Percentiles rank a stretch among this genome's conserved stretches.
Conservation (phyloP, 2,113 vertebrate species). For the Procavia capensis region DNA sequence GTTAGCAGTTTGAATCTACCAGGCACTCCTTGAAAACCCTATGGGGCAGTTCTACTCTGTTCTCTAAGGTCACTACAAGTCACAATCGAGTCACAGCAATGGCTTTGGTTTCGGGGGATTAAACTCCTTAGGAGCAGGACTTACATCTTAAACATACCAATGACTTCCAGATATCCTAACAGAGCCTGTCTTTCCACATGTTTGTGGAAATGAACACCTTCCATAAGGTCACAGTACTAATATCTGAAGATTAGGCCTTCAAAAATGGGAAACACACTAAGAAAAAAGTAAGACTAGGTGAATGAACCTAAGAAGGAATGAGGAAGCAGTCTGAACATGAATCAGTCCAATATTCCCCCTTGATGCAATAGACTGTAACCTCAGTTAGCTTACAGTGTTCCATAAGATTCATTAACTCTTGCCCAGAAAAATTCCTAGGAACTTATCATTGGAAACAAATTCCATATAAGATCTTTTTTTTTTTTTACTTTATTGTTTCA, state of each 20-base stretch:
- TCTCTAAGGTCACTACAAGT: too few relatives aligned
- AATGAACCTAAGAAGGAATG: not conserved
- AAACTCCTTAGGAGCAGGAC: not conserved
- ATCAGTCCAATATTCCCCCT: conserved; percentile 1
- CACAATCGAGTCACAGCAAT: too few relatives aligned
- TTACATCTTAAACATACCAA: not conserved
- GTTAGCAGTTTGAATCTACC: too few relatives aligned
- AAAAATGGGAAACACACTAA: conserved; percentile 4
- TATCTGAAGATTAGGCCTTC: conserved; percentile 12
- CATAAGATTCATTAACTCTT: conserved; percentile 40
- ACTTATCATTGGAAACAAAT: conserved; percentile 14
- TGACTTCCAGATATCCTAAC: not conserved
- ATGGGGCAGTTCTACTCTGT: too few relatives aligned
- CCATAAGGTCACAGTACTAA: not conserved
- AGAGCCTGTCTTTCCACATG: not conserved
- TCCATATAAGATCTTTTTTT: not conserved
- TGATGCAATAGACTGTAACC: conserved; percentile 53
- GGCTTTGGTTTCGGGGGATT: too few relatives aligned
- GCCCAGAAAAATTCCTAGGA: conserved; percentile 40
- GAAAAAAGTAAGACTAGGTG: not conserved
- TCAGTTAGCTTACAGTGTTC: not conserved
- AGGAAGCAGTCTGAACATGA: conserved; percentile 20
- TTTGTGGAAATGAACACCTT: not conserved
- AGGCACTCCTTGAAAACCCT: too few relatives aligned
- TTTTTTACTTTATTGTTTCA: conserved; percentile 22